These are phyloP conservation scores for Eulemur rufifrons DNA, from an alignment of 2,113 vertebrate genomes.

Conservation along the genomic window DNA sequence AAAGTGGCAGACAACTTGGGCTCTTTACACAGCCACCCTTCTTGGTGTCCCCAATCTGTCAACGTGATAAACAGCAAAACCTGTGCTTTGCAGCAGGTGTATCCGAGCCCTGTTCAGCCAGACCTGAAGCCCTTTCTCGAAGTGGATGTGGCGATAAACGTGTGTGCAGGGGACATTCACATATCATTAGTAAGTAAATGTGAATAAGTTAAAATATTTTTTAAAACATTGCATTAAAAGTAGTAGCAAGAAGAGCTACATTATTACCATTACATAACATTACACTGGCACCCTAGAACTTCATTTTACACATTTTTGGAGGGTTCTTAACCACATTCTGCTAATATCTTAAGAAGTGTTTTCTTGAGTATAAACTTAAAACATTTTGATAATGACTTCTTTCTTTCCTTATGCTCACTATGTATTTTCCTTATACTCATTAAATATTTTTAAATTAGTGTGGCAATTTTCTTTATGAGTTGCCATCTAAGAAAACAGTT, in stretches of 20 bases:
- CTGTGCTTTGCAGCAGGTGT: rapidly evolving
- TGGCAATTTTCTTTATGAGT: background rate
- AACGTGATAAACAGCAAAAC: background rate
- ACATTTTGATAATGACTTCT: background rate
- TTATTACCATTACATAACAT: background rate
- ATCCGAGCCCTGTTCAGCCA: rapidly evolving
- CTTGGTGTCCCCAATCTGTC: no score
- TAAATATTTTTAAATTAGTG: background rate
- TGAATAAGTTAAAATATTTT: background rate
- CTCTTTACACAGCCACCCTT: background rate
- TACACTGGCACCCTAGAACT: background rate
- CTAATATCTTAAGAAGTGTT: background rate
- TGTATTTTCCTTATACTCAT: background rate
- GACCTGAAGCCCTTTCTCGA: background rate
- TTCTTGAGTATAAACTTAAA: background rate
- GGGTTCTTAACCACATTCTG: background rate
- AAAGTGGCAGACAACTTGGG: background rate
- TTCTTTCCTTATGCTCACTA: background rate
- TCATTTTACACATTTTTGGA: background rate
- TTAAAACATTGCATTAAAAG: background rate
- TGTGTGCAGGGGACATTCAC: no score
- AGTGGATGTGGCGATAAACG: background rate
- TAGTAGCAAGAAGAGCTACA: background rate
- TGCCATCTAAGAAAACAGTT: background rate
- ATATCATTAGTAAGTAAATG: background rate